Percentiles rank a stretch among this genome's conserved stretches.
phyloP scores from a whole-genome alignment of 2,888 invertebrate genomes.

The Eurytoma californica region DNA sequence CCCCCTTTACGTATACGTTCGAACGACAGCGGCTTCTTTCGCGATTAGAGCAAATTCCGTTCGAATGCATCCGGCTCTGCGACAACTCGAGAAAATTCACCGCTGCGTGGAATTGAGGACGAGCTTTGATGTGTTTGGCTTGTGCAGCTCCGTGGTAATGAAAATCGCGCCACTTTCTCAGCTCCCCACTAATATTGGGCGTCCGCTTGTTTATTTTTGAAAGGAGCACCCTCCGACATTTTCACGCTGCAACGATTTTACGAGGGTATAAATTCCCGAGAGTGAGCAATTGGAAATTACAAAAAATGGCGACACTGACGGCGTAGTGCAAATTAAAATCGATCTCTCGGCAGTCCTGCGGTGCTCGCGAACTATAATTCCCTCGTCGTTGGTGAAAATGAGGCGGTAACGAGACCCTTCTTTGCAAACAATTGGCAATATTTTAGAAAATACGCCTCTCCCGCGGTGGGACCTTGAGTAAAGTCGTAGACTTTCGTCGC shows the following conservation, averaged over 20 bases:
- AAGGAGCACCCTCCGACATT: no score
- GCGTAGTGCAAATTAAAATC: no score
- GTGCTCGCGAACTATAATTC: no score
- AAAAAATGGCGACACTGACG: no score
- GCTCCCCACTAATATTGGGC: no score
- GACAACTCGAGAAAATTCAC: constrained; percentile 33
- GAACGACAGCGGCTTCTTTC: neutral
- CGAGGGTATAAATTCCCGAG: no score
- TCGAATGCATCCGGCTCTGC: neutral
- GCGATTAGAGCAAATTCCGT: constrained; percentile 21
- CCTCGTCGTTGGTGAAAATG: no score
- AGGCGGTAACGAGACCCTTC: no score
- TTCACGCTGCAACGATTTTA: no score
- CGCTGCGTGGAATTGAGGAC: neutral
- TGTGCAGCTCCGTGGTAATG: neutral
- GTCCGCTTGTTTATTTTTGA: no score
- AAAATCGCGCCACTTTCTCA: constrained; percentile 27
- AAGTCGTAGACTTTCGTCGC: neutral
- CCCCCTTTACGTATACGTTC: neutral
- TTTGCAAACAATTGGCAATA: neutral
- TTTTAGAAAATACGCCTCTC: constrained; percentile 3
- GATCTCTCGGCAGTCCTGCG: no score
- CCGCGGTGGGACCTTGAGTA: constrained; percentile 18
- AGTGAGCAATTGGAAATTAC: no score
- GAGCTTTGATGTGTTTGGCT: neutral